These are phyloP conservation scores for Chaitophorus viminalis DNA, from an alignment of 2,888 invertebrate genomes.

Conservation along the genomic window DNA sequence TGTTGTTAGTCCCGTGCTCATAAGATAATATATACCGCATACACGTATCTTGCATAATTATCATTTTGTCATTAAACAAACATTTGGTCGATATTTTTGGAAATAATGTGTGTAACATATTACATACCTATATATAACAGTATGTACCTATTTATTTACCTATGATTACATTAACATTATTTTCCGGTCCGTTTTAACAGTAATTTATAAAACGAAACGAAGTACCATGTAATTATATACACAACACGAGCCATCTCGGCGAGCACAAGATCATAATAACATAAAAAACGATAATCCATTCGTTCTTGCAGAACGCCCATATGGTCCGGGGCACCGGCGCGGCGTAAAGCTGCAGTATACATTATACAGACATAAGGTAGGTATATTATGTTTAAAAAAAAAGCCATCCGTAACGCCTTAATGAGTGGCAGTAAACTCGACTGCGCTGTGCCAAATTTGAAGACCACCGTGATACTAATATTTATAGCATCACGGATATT, in stretches of 20 bases:
- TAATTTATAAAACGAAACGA: neutral
- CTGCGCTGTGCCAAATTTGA: constrained; percentile 12
- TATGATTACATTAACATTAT: neutral
- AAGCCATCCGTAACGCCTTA: constrained; percentile 40
- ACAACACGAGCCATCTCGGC: constrained; percentile 18
- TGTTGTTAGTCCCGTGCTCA: constrained; percentile 24
- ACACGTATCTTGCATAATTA: constrained; percentile 39
- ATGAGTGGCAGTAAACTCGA: neutral
- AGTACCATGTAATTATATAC: constrained; percentile 36
- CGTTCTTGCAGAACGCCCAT: constrained; percentile 50
- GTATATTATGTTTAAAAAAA: constrained; percentile 17
- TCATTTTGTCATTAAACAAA: constrained; percentile 1
- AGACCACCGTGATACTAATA: constrained; percentile 34
- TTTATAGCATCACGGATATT: neutral
- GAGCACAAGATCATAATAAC: neutral
- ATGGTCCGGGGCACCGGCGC: neutral
- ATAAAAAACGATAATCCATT: constrained; percentile 19
- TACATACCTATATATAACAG: neutral
- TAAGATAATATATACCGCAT: constrained; percentile 1
- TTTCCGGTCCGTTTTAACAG: constrained; percentile 40
- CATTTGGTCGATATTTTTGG: constrained; percentile 45
- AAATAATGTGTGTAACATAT: neutral
- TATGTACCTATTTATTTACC: neutral
- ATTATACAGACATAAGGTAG: neutral
- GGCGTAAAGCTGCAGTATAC: neutral